These are phyloP conservation scores for Dicrostonyx torquatus DNA, from an alignment of 2,797 vertebrate species.

Conservation along the genomic window DNA sequence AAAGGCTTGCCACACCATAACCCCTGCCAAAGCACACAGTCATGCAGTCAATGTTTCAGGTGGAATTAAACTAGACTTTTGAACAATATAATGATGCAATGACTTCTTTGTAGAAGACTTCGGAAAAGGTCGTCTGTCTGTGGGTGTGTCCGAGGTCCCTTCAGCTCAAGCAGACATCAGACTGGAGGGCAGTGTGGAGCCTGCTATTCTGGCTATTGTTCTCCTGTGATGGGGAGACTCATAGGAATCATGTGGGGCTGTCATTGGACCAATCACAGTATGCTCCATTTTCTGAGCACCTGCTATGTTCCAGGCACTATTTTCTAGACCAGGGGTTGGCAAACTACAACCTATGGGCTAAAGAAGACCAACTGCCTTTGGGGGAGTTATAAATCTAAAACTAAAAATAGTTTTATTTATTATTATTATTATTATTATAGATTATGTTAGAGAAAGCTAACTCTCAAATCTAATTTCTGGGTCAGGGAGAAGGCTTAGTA, in stretches of 20 bases:
- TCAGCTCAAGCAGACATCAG: not conserved
- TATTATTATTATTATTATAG: not conserved
- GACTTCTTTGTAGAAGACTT: not conserved
- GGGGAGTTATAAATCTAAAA: not conserved
- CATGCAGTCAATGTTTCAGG: not conserved
- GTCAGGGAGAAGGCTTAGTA: not conserved
- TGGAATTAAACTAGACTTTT: not conserved
- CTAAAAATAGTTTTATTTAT: not conserved
- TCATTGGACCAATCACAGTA: not conserved
- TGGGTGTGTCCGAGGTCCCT: not conserved
- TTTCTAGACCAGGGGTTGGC: not conserved
- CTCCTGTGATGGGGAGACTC: not conserved
- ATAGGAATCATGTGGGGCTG: not conserved
- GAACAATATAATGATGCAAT: not conserved
- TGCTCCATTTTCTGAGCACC: not conserved
- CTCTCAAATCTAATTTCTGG: not conserved
- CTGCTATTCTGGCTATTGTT: not conserved
- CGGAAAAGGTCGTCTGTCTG: not conserved
- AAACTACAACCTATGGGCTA: not conserved
- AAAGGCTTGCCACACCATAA: not conserved
- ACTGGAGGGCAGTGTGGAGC: not conserved
- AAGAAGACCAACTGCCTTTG: not conserved
- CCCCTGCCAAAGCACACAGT: not conserved
- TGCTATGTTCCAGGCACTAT: not conserved
- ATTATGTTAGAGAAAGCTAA: not conserved